phyloP scores from a whole-genome alignment of 1,140 invertebrate species.

The Linepithema humile region DNA sequence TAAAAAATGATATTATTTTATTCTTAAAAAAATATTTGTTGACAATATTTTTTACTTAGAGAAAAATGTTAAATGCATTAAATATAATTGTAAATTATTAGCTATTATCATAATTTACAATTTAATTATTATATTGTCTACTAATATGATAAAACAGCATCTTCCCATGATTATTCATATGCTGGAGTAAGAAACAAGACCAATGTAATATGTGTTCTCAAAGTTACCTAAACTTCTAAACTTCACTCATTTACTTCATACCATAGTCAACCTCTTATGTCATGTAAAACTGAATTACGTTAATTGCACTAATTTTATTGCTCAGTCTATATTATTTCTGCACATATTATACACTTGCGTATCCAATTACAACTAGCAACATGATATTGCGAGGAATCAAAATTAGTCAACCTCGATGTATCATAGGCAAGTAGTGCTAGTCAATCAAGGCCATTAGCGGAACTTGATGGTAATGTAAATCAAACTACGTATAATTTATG shows the following conservation, averaged over 20 bases:
- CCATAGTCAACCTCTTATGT: background rate
- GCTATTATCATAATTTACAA: background rate
- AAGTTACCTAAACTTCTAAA: slow-evolving; percentile 3
- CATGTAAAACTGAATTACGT: background rate
- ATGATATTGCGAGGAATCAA: background rate
- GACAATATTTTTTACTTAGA: background rate
- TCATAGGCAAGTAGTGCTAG: background rate
- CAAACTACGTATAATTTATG: slow-evolving; percentile 4
- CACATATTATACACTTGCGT: no score
- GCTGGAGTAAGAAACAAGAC: background rate
- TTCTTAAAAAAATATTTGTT: background rate
- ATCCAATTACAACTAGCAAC: background rate
- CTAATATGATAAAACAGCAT: background rate
- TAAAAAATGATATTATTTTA: background rate
- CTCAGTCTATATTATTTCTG: background rate
- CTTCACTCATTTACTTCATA: background rate
- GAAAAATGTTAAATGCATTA: background rate
- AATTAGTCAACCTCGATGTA: slow-evolving; percentile 10
- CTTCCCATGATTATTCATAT: background rate
- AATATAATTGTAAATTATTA: background rate
- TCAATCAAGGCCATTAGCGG: background rate
- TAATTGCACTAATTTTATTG: slow-evolving; percentile 8
- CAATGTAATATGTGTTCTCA: background rate
- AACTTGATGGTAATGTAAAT: slow-evolving; percentile 21
- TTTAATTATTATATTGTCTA: background rate